Base-by-base conservation (phyloP, 2,888 invertebrate genomes). In the Augochlorella aurata region DNA sequence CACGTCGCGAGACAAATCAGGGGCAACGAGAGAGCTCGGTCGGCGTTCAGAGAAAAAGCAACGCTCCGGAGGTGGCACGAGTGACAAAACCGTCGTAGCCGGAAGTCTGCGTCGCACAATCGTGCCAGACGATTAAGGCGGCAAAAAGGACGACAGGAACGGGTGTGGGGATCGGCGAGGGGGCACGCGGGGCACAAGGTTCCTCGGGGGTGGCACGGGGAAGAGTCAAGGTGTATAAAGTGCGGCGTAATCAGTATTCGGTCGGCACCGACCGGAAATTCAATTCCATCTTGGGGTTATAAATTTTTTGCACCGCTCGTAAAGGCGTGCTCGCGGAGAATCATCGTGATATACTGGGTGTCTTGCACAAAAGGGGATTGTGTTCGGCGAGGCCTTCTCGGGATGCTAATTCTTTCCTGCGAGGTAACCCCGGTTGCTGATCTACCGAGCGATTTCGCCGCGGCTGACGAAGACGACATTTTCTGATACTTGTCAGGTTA, bases 251-350 rank as follows among this genome's bases (percentile, higher is more conserved):
- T 89, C 88, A 87, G 89, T 87, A 88, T 89, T 88, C 88, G 85
- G 84, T 81, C 77, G 83, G 84, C 87, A 86, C 85, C 86, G 75
- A 83, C 81, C 81, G 85, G 78, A 85, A 87, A 88, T 88, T 83
- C 87, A 88, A 88, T 89, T 88, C 88, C 85, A 88, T 88, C 85
- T 88, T 84, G 84, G 85, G 89, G 87, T 88, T 84, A 89, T 88
- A 89, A 88, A 89, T 88, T 88, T 88, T 88, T 88, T 83, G 87
- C 87, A 77, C 78, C 74, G 81, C 83, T 89, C 88, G 89, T 89
- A 89, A 87, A 89, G 83, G 84, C 85, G 89, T 83, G 78, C 85
- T 88, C 79, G 58, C 69, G 78, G 66, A 80, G 83, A 87, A 78
- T 88, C 85, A 88, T 79, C 81, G 70, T 86, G 88, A 85, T 87